Base-by-base conservation (phyloP, 2,113 vertebrate species). In the Marmota flaviventris region DNA sequence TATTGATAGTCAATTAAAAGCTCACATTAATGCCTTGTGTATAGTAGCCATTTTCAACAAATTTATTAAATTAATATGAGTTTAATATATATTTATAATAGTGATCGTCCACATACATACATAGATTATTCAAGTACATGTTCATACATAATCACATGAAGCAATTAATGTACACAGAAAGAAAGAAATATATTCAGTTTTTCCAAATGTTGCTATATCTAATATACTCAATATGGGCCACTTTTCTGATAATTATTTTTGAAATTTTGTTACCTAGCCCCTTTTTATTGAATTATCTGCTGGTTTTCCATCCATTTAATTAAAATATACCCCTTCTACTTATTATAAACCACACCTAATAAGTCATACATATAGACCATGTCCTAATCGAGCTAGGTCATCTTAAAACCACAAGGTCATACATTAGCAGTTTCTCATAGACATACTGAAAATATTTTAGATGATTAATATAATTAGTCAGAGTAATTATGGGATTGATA, bases 401-500 rank as follows among this genome's bases (percentile, higher is more conserved):
- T 72, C 9, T 45, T 13, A 58, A 83, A 93, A 92, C 42, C 63
- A 92, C 92, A 97, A 97, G 95, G 95, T 95, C 79, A 93, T 76
- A 92, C 48, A 92, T 93, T 93, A 97, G 85, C 89, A 85, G 25
- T 77, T 94, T 95, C 87, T 85, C 82, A 92, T 92, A 92, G 97
- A 97, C 92, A 90, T 93, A 94, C 97, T 92, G 93, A 96, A 97
- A 90, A 90, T 93, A 94, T 98, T 98, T 97, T 89, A 88, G 39
- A 79, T 78, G 81, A 97, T 95, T 97, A 97, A 97, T 91, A 96
- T 93, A 95, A 97, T 97, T 98, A 98, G 92, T 72, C 16, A 95
- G 82, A 95, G 89, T 97, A 97, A 98, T 98, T 97, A 95, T 79
- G 39, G 93, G 77, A 97, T 91, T 98, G 96, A 92, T 97, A 95